phyloP scores from a whole-genome alignment of 1,140 invertebrate genomes.

The Oncopeltus fasciatus region DNA sequence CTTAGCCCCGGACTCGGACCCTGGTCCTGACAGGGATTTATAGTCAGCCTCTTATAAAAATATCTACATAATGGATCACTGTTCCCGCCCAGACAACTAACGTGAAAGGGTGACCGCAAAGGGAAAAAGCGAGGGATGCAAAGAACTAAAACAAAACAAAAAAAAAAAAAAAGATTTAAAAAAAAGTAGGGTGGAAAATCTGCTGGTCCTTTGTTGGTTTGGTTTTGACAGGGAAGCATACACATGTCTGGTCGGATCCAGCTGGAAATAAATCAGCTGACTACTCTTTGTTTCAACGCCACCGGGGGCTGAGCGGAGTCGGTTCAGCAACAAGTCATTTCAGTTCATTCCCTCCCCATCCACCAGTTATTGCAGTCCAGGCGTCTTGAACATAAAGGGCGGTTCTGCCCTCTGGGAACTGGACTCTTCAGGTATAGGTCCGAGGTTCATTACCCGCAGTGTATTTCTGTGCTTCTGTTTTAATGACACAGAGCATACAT shows the following conservation, averaged over 20 bases:
- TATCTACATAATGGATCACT: neutral
- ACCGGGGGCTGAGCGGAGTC: too few species aligned
- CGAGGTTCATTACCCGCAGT: too few species aligned
- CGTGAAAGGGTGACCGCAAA: neutral
- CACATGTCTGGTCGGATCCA: neutral
- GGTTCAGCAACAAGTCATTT: too few species aligned
- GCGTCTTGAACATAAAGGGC: too few species aligned
- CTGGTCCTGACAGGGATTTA: neutral
- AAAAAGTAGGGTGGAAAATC: neutral
- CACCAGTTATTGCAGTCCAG: too few species aligned
- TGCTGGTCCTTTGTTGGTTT: neutral
- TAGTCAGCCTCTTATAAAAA: neutral
- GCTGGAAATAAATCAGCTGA: neutral
- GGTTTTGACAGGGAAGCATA: neutral
- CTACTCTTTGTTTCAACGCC: too few species aligned
- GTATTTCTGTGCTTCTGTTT: too few species aligned
- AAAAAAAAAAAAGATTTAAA: neutral
- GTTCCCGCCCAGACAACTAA: neutral
- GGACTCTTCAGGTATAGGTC: too few species aligned
- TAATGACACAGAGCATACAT: too few species aligned
- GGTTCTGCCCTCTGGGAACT: too few species aligned
- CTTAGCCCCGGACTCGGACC: neutral
- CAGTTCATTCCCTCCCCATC: too few species aligned
- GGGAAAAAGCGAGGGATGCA: neutral
- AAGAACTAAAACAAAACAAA: neutral